A percentile compares a stretch with the other conserved stretches of the same genome.
These are phyloP conservation scores for Drosophila cardini DNA, from an alignment of 1,140 invertebrate species.

Conservation along the genomic window DNA sequence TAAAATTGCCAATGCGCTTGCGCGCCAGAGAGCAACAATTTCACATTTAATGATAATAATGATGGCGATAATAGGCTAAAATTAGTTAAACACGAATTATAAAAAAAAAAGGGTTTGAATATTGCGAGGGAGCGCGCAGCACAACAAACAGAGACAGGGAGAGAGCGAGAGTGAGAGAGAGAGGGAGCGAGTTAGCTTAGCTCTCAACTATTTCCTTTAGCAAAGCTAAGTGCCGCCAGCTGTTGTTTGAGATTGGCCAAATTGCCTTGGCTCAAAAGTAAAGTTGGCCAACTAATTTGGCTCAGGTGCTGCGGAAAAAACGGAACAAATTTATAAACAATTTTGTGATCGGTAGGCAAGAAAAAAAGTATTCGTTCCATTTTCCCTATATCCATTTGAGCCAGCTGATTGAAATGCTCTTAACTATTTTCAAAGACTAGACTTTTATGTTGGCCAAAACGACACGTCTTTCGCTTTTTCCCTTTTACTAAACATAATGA, in stretches of 20 bases:
- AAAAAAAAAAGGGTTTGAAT: conserved; percentile 54
- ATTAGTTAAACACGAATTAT: conserved; percentile 84
- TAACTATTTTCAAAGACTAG: conserved; percentile 10
- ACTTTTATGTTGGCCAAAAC: neutral
- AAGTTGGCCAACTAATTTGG: conserved; percentile 75
- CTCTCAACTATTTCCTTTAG: conserved; percentile 61
- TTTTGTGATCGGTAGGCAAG: conserved; percentile 60
- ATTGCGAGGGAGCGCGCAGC: conserved; percentile 44
- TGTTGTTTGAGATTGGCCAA: conserved; percentile 75
- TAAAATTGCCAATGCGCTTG: conserved; percentile 80
- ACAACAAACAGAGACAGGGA: neutral
- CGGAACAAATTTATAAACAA: conserved; percentile 79
- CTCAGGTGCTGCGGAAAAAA: conserved; percentile 74
- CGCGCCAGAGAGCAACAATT: conserved; percentile 73
- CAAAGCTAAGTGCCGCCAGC: conserved; percentile 75
- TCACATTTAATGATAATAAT: conserved; percentile 84
- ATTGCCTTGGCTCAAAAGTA: conserved; percentile 53
- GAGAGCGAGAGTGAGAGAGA: conserved; percentile 5
- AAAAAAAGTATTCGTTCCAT: conserved; percentile 26
- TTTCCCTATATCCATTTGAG: conserved; percentile 33
- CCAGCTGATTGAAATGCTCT: conserved; percentile 43
- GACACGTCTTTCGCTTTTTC: neutral
- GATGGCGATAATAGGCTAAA: conserved; percentile 83
- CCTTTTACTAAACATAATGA: conserved; percentile 16
- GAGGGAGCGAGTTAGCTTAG: conserved; percentile 30